Conservation (phyloP, 1,140 invertebrate genomes). For the Helicorthomorpha holstii region DNA sequence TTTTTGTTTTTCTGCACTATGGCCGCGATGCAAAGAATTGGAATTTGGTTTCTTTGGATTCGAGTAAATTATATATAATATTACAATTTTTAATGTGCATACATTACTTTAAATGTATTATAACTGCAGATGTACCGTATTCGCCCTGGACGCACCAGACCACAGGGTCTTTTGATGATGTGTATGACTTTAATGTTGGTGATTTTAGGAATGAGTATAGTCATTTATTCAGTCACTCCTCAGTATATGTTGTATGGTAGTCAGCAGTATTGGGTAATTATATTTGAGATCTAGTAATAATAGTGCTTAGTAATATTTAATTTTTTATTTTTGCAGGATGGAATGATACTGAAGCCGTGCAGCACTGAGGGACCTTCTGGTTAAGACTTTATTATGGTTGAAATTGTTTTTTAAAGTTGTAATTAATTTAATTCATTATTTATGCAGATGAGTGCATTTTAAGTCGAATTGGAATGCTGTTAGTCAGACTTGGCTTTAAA, state of each 20-base stretch:
- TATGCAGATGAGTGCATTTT: slow-evolving; percentile 23
- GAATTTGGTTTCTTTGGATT: slow-evolving; percentile 30
- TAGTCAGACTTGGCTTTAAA: slow-evolving; percentile 29
- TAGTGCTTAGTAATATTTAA: background rate
- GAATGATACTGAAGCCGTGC: background rate
- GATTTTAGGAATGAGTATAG: slow-evolving; percentile 27
- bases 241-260: slow-evolving; percentile 30
- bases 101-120: background rate
- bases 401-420: background rate
- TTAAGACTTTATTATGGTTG: background rate
- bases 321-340: background rate
- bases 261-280: slow-evolving; percentile 20
- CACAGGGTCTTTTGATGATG: slow-evolving; percentile 28
- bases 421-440: background rate
- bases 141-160: slow-evolving; percentile 18
- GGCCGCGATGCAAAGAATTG: slow-evolving; percentile 26
- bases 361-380: background rate
- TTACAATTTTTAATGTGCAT: background rate
- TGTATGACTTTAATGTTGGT: slow-evolving; percentile 29
- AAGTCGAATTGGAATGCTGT: slow-evolving; percentile 22
- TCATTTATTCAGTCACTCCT: slow-evolving; percentile 28
- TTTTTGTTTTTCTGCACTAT: slow-evolving; percentile 31
- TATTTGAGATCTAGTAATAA: background rate
- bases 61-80: slow-evolving; percentile 15
- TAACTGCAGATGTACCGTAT: slow-evolving; percentile 7